Evolutionary conservation across 1,140 invertebrate genomes (phyloP).

Genomic region (Drosophila albomicans): DNA sequence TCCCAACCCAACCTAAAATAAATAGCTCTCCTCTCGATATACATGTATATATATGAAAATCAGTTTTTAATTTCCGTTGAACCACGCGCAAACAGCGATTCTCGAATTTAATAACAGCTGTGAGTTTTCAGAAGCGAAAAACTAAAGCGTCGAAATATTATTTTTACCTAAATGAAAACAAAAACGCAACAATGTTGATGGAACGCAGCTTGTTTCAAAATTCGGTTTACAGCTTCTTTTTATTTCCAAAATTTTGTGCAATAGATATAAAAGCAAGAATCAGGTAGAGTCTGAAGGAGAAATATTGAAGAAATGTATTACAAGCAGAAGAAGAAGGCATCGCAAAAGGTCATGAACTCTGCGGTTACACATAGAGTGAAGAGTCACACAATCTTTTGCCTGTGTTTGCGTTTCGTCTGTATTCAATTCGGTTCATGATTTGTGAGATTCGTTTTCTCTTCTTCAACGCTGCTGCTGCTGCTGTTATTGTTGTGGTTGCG

Average conservation of each 20-base stretch:
- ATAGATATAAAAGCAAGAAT: conserved; percentile 1
- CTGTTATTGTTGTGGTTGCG: conserved; percentile 23
- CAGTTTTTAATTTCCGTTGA: conserved; percentile 41
- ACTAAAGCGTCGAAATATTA: conserved; percentile 35
- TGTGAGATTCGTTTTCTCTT: conserved; percentile 36
- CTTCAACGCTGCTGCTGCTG: background rate
- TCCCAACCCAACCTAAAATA: background rate
- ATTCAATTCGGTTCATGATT: conserved; percentile 30
- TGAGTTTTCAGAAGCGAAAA: conserved; percentile 48
- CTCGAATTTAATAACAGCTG: conserved; percentile 50
- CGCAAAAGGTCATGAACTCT: conserved; percentile 69
- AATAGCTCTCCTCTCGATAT: background rate
- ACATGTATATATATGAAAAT: background rate
- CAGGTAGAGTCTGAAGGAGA: conserved; percentile 15
- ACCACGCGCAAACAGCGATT: conserved; percentile 23
- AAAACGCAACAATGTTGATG: conserved; percentile 33
- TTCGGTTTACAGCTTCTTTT: conserved; percentile 55
- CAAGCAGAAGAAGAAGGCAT: conserved; percentile 4
- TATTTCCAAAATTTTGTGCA: conserved; percentile 30
- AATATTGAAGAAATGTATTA: conserved; percentile 9
- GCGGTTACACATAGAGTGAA: conserved; percentile 29
- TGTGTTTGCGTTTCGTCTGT: conserved; percentile 7
- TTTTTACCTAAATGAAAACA: conserved; percentile 52
- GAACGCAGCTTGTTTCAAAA: conserved; percentile 50
- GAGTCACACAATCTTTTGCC: background rate